These are phyloP conservation scores for Papilio aristodemus DNA, from an alignment of 1,140 invertebrate species.

Conservation along the genomic window DNA sequence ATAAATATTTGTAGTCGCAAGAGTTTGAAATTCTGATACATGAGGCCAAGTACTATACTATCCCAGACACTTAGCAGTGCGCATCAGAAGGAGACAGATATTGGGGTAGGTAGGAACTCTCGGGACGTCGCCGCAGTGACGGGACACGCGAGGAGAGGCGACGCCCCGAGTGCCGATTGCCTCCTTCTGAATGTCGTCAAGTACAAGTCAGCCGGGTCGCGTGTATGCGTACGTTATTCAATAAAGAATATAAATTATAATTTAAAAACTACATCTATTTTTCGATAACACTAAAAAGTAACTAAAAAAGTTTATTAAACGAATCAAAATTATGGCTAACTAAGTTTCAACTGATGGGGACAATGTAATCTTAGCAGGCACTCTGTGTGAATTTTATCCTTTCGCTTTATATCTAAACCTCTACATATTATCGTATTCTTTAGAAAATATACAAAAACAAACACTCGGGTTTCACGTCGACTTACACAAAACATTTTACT, in stretches of 20 bases:
- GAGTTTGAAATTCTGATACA: constrained; percentile 56
- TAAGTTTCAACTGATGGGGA: constrained; percentile 63
- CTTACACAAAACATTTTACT: constrained; percentile 32
- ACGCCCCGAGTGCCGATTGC: not conserved
- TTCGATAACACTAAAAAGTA: constrained; percentile 68
- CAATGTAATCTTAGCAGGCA: constrained; percentile 73
- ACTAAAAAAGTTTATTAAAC: constrained; percentile 63
- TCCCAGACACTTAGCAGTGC: constrained; percentile 36
- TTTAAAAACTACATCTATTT: constrained; percentile 67
- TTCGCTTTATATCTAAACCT: constrained; percentile 36
- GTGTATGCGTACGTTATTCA: not conserved
- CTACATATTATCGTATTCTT: constrained; percentile 38
- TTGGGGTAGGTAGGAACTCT: not conserved
- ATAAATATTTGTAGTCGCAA: constrained; percentile 40
- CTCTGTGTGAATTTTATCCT: constrained; percentile 73
- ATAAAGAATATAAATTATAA: constrained; percentile 52
- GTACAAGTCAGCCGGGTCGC: not conserved
- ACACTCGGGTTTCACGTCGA: constrained; percentile 39
- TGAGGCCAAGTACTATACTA: constrained; percentile 41
- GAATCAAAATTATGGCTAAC: constrained; percentile 75
- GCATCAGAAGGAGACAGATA: constrained; percentile 25
- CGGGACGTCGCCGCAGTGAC: constrained; percentile 6
- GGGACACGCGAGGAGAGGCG: not conserved
- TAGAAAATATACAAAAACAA: constrained; percentile 62
- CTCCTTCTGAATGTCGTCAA: constrained; percentile 3